Evolutionary conservation across 1,140 invertebrate species (phyloP).

Genomic region (Drosophila sp.): DNA sequence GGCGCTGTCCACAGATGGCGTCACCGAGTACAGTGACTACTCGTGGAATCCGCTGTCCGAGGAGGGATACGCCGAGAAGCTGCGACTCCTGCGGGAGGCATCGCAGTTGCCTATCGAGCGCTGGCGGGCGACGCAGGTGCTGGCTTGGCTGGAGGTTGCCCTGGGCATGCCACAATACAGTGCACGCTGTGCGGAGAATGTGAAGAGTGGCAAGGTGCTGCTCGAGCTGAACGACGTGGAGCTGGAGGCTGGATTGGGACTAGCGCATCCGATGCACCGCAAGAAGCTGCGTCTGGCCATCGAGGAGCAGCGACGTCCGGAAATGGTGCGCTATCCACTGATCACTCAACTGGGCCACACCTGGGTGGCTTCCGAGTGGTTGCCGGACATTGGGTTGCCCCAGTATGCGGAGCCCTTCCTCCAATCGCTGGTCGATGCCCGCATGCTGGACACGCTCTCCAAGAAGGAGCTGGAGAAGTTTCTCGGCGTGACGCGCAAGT

Average conservation of each 20-base stretch:
- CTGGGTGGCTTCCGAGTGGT: slow-evolving; percentile 96
- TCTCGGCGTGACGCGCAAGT: slow-evolving; percentile 94
- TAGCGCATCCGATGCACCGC: slow-evolving; percentile 95
- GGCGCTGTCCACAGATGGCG: slow-evolving; percentile 85
- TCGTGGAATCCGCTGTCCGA: slow-evolving; percentile 92
- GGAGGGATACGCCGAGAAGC: slow-evolving; percentile 93
- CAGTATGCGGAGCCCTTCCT: slow-evolving; percentile 95
- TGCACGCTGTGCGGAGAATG: slow-evolving; percentile 94
- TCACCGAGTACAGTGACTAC: slow-evolving; percentile 81
- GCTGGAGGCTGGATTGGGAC: slow-evolving; percentile 93
- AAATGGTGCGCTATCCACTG: slow-evolving; percentile 93
- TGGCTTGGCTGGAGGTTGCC: slow-evolving; percentile 96
- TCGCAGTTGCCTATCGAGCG: slow-evolving; percentile 94
- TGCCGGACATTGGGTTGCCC: slow-evolving; percentile 94
- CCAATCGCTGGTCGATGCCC: slow-evolving; percentile 95
- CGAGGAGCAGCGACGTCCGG: slow-evolving; percentile 94
- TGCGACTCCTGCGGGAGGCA: slow-evolving; percentile 92
- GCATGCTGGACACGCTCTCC: slow-evolving; percentile 95
- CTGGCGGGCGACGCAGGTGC: slow-evolving; percentile 96
- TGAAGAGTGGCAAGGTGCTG: slow-evolving; percentile 97
- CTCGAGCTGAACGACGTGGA: slow-evolving; percentile 95
- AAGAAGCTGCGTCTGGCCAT: slow-evolving; percentile 97
- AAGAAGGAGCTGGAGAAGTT: slow-evolving; percentile 97
- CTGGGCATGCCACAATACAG: slow-evolving; percentile 97
- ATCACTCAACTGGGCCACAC: slow-evolving; percentile 94